A percentile compares a stretch with the other conserved stretches of the same genome.
phyloP scores from a whole-genome alignment of 1,140 invertebrate genomes.

The Tenebrio molitor region DNA sequence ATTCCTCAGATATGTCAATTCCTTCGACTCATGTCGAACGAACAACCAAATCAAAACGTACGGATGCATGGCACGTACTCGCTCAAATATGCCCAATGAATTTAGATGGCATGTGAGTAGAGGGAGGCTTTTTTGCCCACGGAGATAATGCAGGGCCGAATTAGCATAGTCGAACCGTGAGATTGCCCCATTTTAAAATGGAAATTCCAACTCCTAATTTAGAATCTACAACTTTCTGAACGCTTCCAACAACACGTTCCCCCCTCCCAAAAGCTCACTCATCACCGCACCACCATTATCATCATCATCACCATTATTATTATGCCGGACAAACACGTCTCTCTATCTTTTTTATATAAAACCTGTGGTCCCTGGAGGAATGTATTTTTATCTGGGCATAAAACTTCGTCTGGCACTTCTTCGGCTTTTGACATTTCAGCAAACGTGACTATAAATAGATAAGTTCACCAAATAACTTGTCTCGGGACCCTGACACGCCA shows the following conservation, averaged over 20 bases:
- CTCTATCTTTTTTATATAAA: too few relatives aligned
- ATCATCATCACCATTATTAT: too few relatives aligned
- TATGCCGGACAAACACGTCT: too few relatives aligned
- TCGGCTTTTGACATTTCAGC: constrained; percentile 5
- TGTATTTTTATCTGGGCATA: too few relatives aligned
- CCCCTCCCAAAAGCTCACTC: too few relatives aligned
- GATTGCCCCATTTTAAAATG: constrained; percentile 6
- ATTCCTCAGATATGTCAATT: constrained; percentile 34
- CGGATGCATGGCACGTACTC: constrained; percentile 33
- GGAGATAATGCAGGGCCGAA: constrained; percentile 23
- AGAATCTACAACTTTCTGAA: too few relatives aligned
- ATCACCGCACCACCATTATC: too few relatives aligned
- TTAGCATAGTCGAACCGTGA: background rate
- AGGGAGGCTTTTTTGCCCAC: background rate
- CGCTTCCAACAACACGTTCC: too few relatives aligned
- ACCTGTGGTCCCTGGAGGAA: too few relatives aligned
- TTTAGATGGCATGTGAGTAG: constrained; percentile 27
- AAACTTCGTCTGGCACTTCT: too few relatives aligned
- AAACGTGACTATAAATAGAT: constrained; percentile 6
- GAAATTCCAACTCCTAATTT: too few relatives aligned
- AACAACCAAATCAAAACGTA: constrained; percentile 30
- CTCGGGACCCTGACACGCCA: background rate
- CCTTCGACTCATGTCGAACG: constrained; percentile 22
- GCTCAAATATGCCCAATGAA: constrained; percentile 36
- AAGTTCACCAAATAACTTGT: background rate